Evolutionary conservation across 2,888 invertebrate genomes (phyloP).

Genomic region (Hemaris fuciformis): DNA sequence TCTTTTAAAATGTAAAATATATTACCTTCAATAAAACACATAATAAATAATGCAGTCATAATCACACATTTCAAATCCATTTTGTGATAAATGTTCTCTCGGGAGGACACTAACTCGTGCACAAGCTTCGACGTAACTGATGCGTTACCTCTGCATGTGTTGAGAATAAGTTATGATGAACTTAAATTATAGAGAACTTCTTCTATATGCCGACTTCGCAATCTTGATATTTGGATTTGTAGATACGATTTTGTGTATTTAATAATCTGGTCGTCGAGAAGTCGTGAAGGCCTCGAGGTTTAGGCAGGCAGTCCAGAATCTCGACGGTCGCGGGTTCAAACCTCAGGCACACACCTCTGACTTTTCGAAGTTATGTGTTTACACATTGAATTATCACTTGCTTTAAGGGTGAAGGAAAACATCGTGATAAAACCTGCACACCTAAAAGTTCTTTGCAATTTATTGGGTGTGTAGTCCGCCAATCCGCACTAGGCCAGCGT

Average conservation of each 20-base stretch:
- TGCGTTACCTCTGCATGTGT: background rate
- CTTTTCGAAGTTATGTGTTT: no score
- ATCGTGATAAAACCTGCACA: no score
- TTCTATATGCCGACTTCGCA: background rate
- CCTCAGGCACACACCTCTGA: no score
- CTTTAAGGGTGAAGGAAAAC: no score
- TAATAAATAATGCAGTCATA: background rate
- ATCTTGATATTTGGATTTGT: background rate
- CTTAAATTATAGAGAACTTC: background rate
- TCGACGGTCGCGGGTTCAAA: no score
- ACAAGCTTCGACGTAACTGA: background rate
- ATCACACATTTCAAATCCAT: background rate
- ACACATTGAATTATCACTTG: no score
- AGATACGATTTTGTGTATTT: background rate
- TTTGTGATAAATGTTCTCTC: background rate
- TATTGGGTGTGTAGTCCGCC: no score
- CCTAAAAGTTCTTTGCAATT: no score
- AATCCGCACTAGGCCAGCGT: no score
- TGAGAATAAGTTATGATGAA: constrained; percentile 3
- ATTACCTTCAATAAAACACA: constrained; percentile 8
- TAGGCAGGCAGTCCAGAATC: no score
- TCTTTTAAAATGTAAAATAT: background rate
- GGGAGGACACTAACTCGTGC: background rate
- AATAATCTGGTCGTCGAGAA: no score
- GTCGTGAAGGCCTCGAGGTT: no score